Percentiles rank a stretch among this genome's conserved stretches.
Conservation (phyloP, 2,797 vertebrate genomes). For the Pseudomugil gertrudae region DNA sequence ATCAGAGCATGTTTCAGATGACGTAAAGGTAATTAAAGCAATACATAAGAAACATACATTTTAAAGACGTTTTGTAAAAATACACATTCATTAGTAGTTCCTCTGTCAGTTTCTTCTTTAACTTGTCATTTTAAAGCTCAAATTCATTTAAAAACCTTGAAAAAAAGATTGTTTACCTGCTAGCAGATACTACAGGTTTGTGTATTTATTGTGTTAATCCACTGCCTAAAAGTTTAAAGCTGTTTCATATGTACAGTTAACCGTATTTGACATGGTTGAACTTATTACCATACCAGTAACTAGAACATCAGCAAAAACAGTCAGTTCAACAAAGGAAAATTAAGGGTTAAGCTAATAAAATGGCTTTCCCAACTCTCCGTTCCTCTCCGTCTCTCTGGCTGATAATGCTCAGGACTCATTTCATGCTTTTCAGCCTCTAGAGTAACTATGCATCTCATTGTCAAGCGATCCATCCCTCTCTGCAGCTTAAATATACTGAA, state of each 20-base stretch:
- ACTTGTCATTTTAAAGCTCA: constrained; percentile 6
- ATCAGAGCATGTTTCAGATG: constrained; percentile 1
- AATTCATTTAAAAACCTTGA: constrained; percentile 11
- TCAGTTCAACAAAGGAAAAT: constrained; percentile 4
- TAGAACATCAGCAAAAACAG: constrained; percentile 20
- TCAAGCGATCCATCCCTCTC: constrained; percentile 14
- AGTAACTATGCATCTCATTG: constrained; percentile 38
- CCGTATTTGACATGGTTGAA: constrained; percentile 31
- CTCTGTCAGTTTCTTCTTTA: constrained; percentile 12
- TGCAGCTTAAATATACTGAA: constrained; percentile 20
- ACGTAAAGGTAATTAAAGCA: constrained; percentile 1
- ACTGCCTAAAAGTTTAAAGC: constrained; percentile 30
- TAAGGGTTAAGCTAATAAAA: constrained; percentile 12
- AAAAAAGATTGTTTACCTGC: constrained; percentile 5
- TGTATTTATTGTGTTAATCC: constrained; percentile 17
- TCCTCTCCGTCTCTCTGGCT: constrained; percentile 18
- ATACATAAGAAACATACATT: not conserved
- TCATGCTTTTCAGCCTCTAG: constrained; percentile 48
- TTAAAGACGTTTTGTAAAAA: constrained; percentile 1
- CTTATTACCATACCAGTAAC: constrained; percentile 9
- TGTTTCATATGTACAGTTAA: constrained; percentile 14
- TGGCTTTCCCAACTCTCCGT: constrained; percentile 11
- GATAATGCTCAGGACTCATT: constrained; percentile 42
- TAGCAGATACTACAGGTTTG: constrained; percentile 9
- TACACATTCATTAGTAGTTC: not conserved